A percentile compares a stretch with the other conserved stretches of the same genome.
Conservation (phyloP, 2,113 vertebrate species). For the Menidia beryllina region DNA sequence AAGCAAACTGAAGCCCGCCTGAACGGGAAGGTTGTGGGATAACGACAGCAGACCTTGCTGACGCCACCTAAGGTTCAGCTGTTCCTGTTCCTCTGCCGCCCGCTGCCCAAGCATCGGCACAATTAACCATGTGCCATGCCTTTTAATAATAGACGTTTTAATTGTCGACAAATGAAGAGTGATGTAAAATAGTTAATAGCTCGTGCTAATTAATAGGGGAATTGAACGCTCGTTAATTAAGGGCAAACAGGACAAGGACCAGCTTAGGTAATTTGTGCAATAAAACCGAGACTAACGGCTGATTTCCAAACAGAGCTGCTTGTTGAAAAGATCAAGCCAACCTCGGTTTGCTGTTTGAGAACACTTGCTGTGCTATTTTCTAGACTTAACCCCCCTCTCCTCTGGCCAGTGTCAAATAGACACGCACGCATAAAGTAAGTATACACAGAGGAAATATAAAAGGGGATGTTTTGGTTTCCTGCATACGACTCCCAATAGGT, state of each 20-base stretch:
- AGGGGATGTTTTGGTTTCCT: constrained; percentile 2
- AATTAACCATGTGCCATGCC: constrained; percentile 85
- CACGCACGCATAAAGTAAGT: neutral
- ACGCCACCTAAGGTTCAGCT: constrained; percentile 34
- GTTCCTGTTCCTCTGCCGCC: constrained; percentile 42
- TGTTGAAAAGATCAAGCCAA: constrained; percentile 82
- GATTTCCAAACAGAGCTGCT: constrained; percentile 87
- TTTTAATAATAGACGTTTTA: constrained; percentile 93
- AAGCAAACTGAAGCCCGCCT: constrained; percentile 41
- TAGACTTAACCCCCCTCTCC: neutral
- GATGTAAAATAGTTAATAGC: constrained; percentile 92
- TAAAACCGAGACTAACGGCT: constrained; percentile 88
- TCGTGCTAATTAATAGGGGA: constrained; percentile 92
- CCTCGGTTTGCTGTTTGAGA: constrained; percentile 35
- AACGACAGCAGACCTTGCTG: constrained; percentile 22
- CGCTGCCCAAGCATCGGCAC: constrained; percentile 81
- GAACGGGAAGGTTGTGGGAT: constrained; percentile 57
- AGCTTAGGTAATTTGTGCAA: constrained; percentile 88
- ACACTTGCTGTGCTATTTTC: constrained; percentile 7
- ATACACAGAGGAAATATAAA: constrained; percentile 30
- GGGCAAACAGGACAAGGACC: constrained; percentile 91
- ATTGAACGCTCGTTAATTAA: constrained; percentile 94
- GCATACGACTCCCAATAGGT: constrained; percentile 24
- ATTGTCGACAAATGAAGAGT: constrained; percentile 90
- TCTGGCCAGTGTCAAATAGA: constrained; percentile 4